Base-by-base conservation (phyloP, 2,797 vertebrate species). In the Alca torda region DNA sequence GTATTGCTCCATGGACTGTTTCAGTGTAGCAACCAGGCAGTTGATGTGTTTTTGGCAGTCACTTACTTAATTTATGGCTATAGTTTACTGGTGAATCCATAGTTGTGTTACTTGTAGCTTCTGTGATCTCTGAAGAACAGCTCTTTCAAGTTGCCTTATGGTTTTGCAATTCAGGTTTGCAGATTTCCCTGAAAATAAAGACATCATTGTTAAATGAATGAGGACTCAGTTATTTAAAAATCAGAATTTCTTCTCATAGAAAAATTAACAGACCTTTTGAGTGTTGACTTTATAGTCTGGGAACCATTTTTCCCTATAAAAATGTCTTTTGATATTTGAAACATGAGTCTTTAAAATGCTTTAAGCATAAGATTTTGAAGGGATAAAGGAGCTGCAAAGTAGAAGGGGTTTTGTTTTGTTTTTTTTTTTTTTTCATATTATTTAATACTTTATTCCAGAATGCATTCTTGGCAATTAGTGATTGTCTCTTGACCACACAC, bases 401-500 rank as follows among this genome's bases (percentile, higher is more conserved):
- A 83, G 41, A 84, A 68, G 45, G 45, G 76, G 39, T 16, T 67
- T 79, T 31, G 39, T 41, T 41, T 39, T 39, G 39, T 12, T 41
- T 39, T 16, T 67, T 77, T 31, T 46, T 16, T 51, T 54, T 41
- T 70, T 88, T 65, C 50, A 13, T 31, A 54, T 74, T 92, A 51
- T 79, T 92, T 51, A 93, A 88, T 92, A 59, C 56, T 93, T 57
- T 96, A 88, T 98, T 96, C 78, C 74, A 91, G 90, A 87, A 86
- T 89, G 84, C 91, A 74, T 93, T 94, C 90, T 96, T 96, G 53
- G 94, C 91, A 70, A 94, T 92, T 95, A 94, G 95, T 84, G 70
- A 93, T 96, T 97, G 87, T 94, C 89, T 97, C 90, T 88, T 98
- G 97, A 97, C 98, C 97, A 97, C 96, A 97, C 95, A 90, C 88